phyloP scores from a whole-genome alignment of 2,888 invertebrate species.

The Sclerodermus sp. region DNA sequence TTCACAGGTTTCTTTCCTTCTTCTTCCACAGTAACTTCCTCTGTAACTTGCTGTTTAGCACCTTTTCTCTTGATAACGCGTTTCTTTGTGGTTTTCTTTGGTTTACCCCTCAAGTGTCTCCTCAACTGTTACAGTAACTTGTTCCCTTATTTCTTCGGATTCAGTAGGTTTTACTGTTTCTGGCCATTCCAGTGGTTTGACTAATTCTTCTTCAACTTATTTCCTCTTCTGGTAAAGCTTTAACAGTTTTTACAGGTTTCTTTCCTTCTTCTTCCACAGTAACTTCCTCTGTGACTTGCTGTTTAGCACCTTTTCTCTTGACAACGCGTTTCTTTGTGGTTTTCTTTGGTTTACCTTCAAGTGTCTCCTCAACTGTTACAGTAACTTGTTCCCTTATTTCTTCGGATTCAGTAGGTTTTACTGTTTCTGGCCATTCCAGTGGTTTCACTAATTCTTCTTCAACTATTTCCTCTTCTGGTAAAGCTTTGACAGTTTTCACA shows the following conservation, averaged over 20 bases:
- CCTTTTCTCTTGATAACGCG: constrained; percentile 28
- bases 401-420: constrained; percentile 50
- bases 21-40: constrained; percentile 40
- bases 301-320: constrained; percentile 43
- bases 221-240: constrained; percentile 41
- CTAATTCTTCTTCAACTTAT: constrained; percentile 15
- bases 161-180: constrained; percentile 42
- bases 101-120: constrained; percentile 54
- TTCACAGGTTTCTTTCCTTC: constrained; percentile 36
- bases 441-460: constrained; percentile 9
- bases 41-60: constrained; percentile 20
- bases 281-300: constrained; percentile 36
- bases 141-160: constrained; percentile 39
- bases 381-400: constrained; percentile 29
- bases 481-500: constrained; percentile 25
- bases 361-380: constrained; percentile 47
- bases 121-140: constrained; percentile 38
- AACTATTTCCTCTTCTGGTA: constrained; percentile 41
- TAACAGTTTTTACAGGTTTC: constrained; percentile 26
- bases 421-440: constrained; percentile 4
- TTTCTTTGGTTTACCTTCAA: constrained; percentile 41
- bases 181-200: not conserved
- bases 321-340: constrained; percentile 42
- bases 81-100: constrained; percentile 44
- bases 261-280: constrained; percentile 36